Base-by-base conservation (phyloP, 2,113 vertebrate species). In the Steatornis caripensis region DNA sequence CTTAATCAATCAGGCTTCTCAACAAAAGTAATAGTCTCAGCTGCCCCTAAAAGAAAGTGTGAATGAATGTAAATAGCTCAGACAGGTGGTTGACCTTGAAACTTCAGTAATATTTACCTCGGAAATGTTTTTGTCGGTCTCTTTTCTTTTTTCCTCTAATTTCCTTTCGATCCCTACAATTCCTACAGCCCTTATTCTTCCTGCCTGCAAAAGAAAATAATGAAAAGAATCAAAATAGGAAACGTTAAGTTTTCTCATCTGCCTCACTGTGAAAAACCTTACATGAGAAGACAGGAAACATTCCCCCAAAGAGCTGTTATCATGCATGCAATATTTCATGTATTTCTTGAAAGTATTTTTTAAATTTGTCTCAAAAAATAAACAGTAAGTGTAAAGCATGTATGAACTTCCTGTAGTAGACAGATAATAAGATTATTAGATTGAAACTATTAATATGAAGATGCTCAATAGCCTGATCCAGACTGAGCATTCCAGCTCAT, bases 141-240 rank as follows among this genome's bases (percentile, higher is more conserved):
- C 99, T 98, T 99, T 99, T 97, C 99, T 99, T 97, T 99, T 99
- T 98, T 99, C 99, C 97, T 99, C 99, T 76, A 99, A 98, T 96
- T 99, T 99, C 97, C 99, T 99, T 97, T 99, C 99, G 29, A 99
- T 99, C 66, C 99, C 99, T 85, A 99, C 99, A 98, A 99, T 99
- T 93, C 99, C 99, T 87, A 99, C 99, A 32, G 99, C 99, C 30
- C 99, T 99, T 90, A 99, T 98, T 98, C 98, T 99, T 99, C 99
- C 99, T 98, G 98, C 89, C 99, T 99, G 84, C 14, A 95, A 69
- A 94, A 96, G 80, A 97, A 98, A 62, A 97, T 62, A 86, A 64
- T 64, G 12, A 12, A 87, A 91, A 69, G n/a, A 93, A 83, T 90
- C 62, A 95, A 93, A 94, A 95, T 95, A 98, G 97, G 98, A 96